Evolutionary conservation across 2,797 vertebrate genomes (phyloP).

Genomic region (Arrhamphus sclerolepis): DNA sequence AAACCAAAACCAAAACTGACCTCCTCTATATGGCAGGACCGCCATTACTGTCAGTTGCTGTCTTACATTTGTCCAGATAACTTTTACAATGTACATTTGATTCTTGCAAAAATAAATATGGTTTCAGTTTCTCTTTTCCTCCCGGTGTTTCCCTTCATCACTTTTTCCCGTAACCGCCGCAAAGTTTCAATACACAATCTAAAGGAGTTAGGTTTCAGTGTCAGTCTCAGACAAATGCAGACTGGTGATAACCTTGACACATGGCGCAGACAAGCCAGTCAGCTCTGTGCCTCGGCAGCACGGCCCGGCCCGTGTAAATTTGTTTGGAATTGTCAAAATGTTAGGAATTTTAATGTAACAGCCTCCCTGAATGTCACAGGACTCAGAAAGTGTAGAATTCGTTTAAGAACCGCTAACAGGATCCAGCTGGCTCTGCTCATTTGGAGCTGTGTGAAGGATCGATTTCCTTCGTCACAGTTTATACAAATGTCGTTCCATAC

Average conservation of each 20-base stretch:
- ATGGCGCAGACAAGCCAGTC: slow-evolving; percentile 50
- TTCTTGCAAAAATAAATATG: slow-evolving; percentile 49
- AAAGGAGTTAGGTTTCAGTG: slow-evolving; percentile 57
- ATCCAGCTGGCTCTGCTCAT: slow-evolving; percentile 74
- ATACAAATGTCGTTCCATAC: slow-evolving; percentile 72
- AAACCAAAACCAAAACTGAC: slow-evolving; percentile 23
- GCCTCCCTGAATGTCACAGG: slow-evolving; percentile 65
- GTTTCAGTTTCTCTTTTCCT: slow-evolving; percentile 24
- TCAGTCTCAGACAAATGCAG: slow-evolving; percentile 58
- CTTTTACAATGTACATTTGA: slow-evolving; percentile 18
- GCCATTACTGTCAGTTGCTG: slow-evolving; percentile 10
- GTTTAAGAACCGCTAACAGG: slow-evolving; percentile 73
- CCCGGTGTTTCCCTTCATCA: slow-evolving; percentile 1
- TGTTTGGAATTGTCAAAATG: slow-evolving; percentile 77
- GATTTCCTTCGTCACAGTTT: slow-evolving; percentile 75
- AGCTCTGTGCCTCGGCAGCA: slow-evolving; percentile 32
- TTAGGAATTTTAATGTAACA: slow-evolving; percentile 65
- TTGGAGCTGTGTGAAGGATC: slow-evolving; percentile 71
- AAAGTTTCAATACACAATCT: slow-evolving; percentile 30
- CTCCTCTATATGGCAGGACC: background rate
- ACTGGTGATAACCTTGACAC: slow-evolving; percentile 71
- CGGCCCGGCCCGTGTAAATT: slow-evolving; percentile 54
- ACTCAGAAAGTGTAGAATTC: slow-evolving; percentile 69
- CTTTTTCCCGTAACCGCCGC: slow-evolving; percentile 1
- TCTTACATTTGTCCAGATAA: slow-evolving; percentile 24